These are phyloP conservation scores for Oryzias woworae DNA, from an alignment of 2,113 vertebrate species.

Conservation along the genomic window DNA sequence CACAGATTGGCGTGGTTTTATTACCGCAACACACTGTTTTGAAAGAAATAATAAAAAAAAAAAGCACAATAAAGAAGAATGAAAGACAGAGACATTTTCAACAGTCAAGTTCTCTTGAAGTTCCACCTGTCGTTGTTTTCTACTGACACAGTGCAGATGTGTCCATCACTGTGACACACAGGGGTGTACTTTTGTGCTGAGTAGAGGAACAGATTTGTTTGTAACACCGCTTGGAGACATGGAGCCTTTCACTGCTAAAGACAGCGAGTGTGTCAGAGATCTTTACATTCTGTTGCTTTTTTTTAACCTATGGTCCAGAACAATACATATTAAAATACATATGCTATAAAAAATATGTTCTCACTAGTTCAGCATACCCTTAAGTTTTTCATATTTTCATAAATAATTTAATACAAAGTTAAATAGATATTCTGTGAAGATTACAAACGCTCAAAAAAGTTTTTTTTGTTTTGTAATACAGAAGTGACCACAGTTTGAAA, in stretches of 20 bases:
- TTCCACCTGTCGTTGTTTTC: slow-evolving; percentile 8
- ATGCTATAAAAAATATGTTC: slow-evolving; percentile 80
- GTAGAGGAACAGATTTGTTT: slow-evolving; percentile 34
- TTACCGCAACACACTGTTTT: slow-evolving; percentile 72
- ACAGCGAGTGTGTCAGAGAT: slow-evolving; percentile 53
- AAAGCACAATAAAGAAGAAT: slow-evolving; percentile 67
- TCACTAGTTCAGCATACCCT: slow-evolving; percentile 66
- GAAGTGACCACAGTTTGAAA: slow-evolving; percentile 52
- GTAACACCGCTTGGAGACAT: slow-evolving; percentile 31
- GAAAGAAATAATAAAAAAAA: slow-evolving; percentile 61
- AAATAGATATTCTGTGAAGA: slow-evolving; percentile 81
- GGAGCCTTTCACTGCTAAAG: slow-evolving; percentile 53
- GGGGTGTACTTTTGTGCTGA: slow-evolving; percentile 57
- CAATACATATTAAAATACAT: slow-evolving; percentile 79
- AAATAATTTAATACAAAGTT: slow-evolving; percentile 77
- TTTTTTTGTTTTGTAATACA: slow-evolving; percentile 47
- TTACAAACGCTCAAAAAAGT: slow-evolving; percentile 81
- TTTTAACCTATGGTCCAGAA: slow-evolving; percentile 60
- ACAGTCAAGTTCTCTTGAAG: slow-evolving; percentile 56
- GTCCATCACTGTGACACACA: slow-evolving; percentile 7
- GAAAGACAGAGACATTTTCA: slow-evolving; percentile 55
- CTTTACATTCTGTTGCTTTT: slow-evolving; percentile 72
- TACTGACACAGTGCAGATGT: slow-evolving; percentile 34
- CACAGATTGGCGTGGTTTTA: slow-evolving; percentile 71
- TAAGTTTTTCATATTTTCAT: slow-evolving; percentile 59